phyloP scores from a whole-genome alignment of 2,113 vertebrate species.

The Serilophus lunatus region DNA sequence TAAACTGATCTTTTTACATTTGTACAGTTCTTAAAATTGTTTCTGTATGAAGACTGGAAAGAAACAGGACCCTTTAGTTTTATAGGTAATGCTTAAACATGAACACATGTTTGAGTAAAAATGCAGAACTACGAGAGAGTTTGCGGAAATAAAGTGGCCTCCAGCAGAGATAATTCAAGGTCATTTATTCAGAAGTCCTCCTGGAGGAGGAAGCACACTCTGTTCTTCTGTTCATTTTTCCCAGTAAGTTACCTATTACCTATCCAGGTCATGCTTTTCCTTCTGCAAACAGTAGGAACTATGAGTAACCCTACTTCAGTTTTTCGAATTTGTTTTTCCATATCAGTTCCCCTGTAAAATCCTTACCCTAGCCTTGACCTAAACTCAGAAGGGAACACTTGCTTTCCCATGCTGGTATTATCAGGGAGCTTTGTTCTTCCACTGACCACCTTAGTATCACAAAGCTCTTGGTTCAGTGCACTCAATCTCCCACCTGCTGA shows the following conservation, averaged over 20 bases:
- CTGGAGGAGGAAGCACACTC: neutral
- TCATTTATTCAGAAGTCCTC: neutral
- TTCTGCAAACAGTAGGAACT: neutral
- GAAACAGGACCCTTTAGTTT: neutral
- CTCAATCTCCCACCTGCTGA: neutral
- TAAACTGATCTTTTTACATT: neutral
- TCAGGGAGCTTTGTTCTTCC: neutral
- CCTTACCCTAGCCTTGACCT: neutral
- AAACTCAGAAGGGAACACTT: neutral
- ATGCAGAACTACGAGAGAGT: neutral
- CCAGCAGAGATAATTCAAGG: neutral
- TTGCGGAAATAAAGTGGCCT: neutral
- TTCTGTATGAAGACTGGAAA: neutral
- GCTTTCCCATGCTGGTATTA: neutral
- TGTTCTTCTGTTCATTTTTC: neutral
- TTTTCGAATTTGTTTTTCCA: neutral
- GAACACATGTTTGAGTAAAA: neutral
- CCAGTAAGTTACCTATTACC: neutral
- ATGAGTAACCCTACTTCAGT: accelerated
- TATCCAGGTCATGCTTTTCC: neutral
- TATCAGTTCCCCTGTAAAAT: neutral
- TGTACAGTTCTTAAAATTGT: neutral
- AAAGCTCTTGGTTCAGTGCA: accelerated
- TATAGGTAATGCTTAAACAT: neutral
- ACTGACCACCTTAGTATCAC: neutral